Evolutionary conservation across 2,888 invertebrate species (phyloP).

Genomic region (Tricholauxania praeusta): DNA sequence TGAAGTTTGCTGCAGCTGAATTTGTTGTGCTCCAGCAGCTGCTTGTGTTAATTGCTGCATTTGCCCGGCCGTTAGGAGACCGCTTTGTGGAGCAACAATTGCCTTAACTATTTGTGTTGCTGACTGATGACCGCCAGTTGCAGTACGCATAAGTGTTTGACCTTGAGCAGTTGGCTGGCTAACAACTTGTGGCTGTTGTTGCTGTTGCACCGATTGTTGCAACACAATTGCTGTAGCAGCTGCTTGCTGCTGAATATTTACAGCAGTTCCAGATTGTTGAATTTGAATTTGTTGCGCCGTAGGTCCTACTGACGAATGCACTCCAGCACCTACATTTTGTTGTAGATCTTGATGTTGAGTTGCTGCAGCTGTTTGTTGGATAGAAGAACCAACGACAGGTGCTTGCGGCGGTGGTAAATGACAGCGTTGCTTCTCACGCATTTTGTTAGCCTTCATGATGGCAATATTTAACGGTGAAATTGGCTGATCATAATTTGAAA

Average conservation of each 20-base stretch:
- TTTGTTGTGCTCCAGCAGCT: slow-evolving; percentile 46
- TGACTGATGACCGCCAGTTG: slow-evolving; percentile 62
- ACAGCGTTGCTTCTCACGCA: slow-evolving; percentile 79
- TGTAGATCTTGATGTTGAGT: slow-evolving; percentile 47
- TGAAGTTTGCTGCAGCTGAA: slow-evolving; percentile 57
- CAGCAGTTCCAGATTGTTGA: slow-evolving; percentile 51
- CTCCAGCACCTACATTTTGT: slow-evolving; percentile 42
- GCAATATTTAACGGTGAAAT: slow-evolving; percentile 86
- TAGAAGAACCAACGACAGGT: slow-evolving; percentile 53
- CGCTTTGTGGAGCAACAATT: slow-evolving; percentile 61
- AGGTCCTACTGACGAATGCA: slow-evolving; percentile 44
- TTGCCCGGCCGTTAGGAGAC: slow-evolving; percentile 67
- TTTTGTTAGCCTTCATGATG: slow-evolving; percentile 83
- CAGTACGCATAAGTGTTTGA: slow-evolving; percentile 46
- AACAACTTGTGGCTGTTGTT: slow-evolving; percentile 44
- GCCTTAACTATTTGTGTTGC: slow-evolving; percentile 65
- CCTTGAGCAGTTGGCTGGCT: slow-evolving; percentile 46
- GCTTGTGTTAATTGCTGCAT: slow-evolving; percentile 68
- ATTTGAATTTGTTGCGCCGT: slow-evolving; percentile 60
- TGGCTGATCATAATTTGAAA: slow-evolving; percentile 86
- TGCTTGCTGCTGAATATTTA: slow-evolving; percentile 44
- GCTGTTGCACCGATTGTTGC: slow-evolving; percentile 53
- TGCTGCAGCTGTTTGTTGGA: slow-evolving; percentile 68
- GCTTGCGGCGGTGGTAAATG: slow-evolving; percentile 68
- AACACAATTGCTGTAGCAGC: slow-evolving; percentile 59